phyloP scores from a whole-genome alignment of 1,140 invertebrate genomes.

The Spodoptera frugiperda region DNA sequence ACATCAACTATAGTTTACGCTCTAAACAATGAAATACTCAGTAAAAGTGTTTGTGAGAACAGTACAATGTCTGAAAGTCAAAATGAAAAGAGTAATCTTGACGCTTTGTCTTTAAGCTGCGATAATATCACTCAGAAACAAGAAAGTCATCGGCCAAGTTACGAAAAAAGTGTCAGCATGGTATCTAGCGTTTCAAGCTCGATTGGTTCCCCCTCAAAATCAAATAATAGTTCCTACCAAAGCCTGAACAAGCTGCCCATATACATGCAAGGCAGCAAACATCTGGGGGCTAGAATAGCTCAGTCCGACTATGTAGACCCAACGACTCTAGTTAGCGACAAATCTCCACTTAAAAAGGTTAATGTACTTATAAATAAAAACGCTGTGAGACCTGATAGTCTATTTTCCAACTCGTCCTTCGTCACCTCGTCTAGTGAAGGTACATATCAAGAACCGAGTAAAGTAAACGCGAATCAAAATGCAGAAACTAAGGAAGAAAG shows the following conservation, averaged over 20 bases:
- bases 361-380: slow-evolving; percentile 86
- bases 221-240: slow-evolving; percentile 82
- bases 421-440: slow-evolving; percentile 89
- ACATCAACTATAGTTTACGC: slow-evolving; percentile 65
- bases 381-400: slow-evolving; percentile 82
- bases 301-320: slow-evolving; percentile 95
- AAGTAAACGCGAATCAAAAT: slow-evolving; percentile 58
- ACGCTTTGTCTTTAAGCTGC: slow-evolving; percentile 80
- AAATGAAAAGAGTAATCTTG: slow-evolving; percentile 76
- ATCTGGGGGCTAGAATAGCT: slow-evolving; percentile 94
- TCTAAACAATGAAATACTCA: slow-evolving; percentile 65
- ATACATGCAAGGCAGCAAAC: slow-evolving; percentile 93
- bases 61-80: slow-evolving; percentile 74
- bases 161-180: slow-evolving; percentile 79
- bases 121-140: slow-evolving; percentile 77
- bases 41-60: slow-evolving; percentile 81
- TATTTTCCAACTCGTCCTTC: slow-evolving; percentile 87
- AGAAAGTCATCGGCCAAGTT: slow-evolving; percentile 64
- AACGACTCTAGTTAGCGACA: slow-evolving; percentile 87
- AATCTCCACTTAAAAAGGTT: slow-evolving; percentile 75
- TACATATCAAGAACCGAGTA: slow-evolving; percentile 71
- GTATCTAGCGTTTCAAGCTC: slow-evolving; percentile 70
- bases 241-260: slow-evolving; percentile 85
- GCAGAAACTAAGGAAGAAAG: slow-evolving; percentile 47
- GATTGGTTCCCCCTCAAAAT: slow-evolving; percentile 72